These are phyloP conservation scores for Ostrea denselamellosa DNA, from an alignment of 1,140 invertebrate species.

Conservation along the genomic window DNA sequence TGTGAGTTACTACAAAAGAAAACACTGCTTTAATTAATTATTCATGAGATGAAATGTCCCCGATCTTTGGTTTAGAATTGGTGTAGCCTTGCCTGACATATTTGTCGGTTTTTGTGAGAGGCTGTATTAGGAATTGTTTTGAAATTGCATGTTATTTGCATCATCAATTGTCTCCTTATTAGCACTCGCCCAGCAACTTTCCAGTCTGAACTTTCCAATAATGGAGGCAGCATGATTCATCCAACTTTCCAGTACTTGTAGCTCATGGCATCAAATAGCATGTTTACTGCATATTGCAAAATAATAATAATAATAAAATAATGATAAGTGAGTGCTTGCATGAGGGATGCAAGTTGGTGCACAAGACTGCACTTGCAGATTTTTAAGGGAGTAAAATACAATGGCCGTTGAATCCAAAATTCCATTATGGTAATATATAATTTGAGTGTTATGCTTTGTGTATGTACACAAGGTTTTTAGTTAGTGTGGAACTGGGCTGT, in stretches of 20 bases:
- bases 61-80: not conserved
- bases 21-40: not conserved
- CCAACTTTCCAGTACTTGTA: not conserved
- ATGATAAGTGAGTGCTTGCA: not conserved
- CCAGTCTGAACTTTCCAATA: not conserved
- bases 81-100: not conserved
- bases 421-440: not conserved
- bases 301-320: not conserved
- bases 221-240: constrained; percentile 14
- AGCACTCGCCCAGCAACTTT: not conserved
- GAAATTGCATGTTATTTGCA: not conserved
- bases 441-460: not conserved
- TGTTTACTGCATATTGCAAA: not conserved
- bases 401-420: not conserved
- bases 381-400: not conserved
- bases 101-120: not conserved
- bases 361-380: too few species aligned
- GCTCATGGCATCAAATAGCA: not conserved
- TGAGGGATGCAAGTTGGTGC: too few species aligned
- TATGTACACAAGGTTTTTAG: not conserved
- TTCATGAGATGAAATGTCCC: not conserved
- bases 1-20: too few species aligned
- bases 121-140: not conserved
- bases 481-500: not conserved
- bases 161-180: constrained; percentile 3